phyloP scores from a whole-genome alignment of 2,888 invertebrate genomes.

The Orthosia incerta region DNA sequence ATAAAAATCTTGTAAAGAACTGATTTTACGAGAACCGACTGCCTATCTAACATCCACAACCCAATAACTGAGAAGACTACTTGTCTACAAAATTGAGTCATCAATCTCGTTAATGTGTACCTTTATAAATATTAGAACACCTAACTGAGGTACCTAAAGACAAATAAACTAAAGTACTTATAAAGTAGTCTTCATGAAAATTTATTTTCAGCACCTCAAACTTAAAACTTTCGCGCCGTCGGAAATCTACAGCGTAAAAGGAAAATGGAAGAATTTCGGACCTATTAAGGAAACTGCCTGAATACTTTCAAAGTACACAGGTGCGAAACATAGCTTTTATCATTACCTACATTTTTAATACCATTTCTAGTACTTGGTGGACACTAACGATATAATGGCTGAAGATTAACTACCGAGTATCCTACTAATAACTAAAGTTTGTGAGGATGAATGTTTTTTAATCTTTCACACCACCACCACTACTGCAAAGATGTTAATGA shows the following conservation, averaged over 20 bases:
- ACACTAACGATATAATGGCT: constrained; percentile 20
- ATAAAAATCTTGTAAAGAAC: no score
- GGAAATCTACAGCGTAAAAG: constrained; percentile 34
- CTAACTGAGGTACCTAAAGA: neutral
- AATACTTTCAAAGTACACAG: constrained; percentile 50
- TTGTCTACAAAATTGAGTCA: no score
- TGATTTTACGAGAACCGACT: no score
- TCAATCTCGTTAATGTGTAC: neutral
- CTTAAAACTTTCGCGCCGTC: constrained; percentile 26
- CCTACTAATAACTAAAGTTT: no score
- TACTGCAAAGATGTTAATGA: no score
- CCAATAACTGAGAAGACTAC: no score
- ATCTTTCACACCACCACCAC: no score
- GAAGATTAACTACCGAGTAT: constrained; percentile 3
- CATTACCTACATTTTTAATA: constrained; percentile 49
- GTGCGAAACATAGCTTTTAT: constrained; percentile 49
- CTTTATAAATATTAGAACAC: neutral
- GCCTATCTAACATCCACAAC: no score
- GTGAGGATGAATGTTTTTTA: no score
- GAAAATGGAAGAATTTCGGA: constrained; percentile 37
- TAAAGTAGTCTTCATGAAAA: constrained; percentile 18
- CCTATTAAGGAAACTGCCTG: constrained; percentile 41
- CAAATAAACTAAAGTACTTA: constrained; percentile 10
- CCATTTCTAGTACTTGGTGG: constrained; percentile 3
- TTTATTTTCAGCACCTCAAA: constrained; percentile 19